Evolutionary conservation across 2,888 invertebrate genomes (phyloP), one percentile per base, ranked within the genome.

Genomic region (Dynastes maya): DNA sequence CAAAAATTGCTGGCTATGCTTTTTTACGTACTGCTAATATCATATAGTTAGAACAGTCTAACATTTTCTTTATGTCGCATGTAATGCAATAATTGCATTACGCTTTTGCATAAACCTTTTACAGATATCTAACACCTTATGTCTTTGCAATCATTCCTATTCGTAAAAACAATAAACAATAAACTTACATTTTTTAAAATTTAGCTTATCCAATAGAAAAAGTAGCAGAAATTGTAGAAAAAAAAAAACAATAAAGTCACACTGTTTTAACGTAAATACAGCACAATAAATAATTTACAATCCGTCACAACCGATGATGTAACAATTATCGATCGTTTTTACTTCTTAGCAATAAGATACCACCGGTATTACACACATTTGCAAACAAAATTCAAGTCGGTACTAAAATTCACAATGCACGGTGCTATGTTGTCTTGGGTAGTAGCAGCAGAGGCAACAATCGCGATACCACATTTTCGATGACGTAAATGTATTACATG

Each of bases 281-380:
- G 27, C 68, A 68, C 51, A 16, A 68, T 65, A 40, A 65, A 65
- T n/a, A 68, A 22, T 32, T 13, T 16, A 1, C 16, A 65, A 65
- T 55, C 55, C 0, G n/a, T n/a, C n/a, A 55, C n/a, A 55, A 11
- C 55, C 2, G 40, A 68, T 11, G 16, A 40, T 51, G 27, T 5
- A 37, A 16, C 22, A n/a, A 16, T 45, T 51, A 53, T 51, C 45
- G 8, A 45, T 45, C 11, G 45, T 8, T 9, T 45, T 45, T 45
- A 45, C 9, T 45, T 45, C 0, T 45, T 1, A 45, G 2, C 45
- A 45, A 45, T 51, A 63, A 8, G 22, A 37, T 58, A 58, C 55
- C 27, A 74, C 72, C 37, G 72, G 72, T 61, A 22, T 74, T 74
- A 61, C 72, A 74, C 72, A 74, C 72, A 49, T 74, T 74, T 74